Base-by-base conservation (phyloP, 2,888 invertebrate genomes). In the Pseudoips prasinana region DNA sequence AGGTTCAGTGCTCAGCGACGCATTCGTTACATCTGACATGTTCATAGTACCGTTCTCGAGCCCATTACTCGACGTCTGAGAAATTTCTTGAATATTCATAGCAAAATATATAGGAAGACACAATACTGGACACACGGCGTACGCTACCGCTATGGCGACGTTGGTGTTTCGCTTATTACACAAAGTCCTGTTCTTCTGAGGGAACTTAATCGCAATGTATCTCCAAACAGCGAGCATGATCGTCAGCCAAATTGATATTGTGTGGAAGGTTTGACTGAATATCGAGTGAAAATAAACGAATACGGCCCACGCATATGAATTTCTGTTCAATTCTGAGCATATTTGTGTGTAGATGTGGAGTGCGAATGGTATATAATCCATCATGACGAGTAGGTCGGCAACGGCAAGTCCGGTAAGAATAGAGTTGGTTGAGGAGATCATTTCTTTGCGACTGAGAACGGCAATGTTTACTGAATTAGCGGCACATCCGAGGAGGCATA, bases 201-300 rank as follows among this genome's bases (percentile, higher is more conserved):
- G 97, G 76, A 93, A 93, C n/a, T 94, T 95, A 9, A 96, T 93
- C 7, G 95, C 95, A 37, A 97, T 92, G 69, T 94, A 97, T 9
- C 98, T 91, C 96, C 98, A 98, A 4, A 98, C 93, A 0, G 98
- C 98, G 36, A 98, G 86, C 1, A 95, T 95, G 14, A 98, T 95
- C 0, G 98, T 98, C 58, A 98, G 82, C 92, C 96, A 97, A 56
- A 98, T 98, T 10, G 97, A 96, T 42, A 97, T 94, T 1, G 98
- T 97, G 76, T 95, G 95, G 64, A 94, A 92, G 7, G 95, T 93
- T 75, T 97, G 96, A 10, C 95, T 93, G 73, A 97, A 97, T 65
- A 96, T 94, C 2, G 96, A 96, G 73, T 98, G 97, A 62, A 97
- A 95, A 53, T 95, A 91, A 7, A 96, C 94, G 71, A 94, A 96